Conservation (phyloP, 2,113 vertebrate species). For the Mola mola region DNA sequence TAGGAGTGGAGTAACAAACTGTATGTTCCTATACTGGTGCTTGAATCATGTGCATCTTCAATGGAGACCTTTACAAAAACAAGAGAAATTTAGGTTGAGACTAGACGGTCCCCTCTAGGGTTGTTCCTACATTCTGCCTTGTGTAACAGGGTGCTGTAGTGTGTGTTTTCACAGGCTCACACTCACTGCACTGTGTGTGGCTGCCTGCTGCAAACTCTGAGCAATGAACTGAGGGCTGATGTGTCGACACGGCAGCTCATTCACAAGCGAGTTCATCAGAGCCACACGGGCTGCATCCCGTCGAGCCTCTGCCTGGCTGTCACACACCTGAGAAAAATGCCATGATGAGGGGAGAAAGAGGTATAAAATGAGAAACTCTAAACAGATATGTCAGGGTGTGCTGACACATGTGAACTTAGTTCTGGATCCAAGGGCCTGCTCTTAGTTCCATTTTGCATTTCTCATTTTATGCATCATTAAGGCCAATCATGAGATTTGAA, state of each 20-base stretch:
- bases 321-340: slow-evolving; percentile 80
- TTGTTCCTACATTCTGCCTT: slow-evolving; percentile 5
- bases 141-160: not conserved
- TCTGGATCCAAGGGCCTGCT: not conserved
- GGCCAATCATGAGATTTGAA: slow-evolving; percentile 62
- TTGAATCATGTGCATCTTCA: slow-evolving; percentile 86
- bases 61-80: slow-evolving; percentile 81
- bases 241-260: slow-evolving; percentile 86
- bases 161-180: slow-evolving; percentile 3
- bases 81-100: slow-evolving; percentile 1
- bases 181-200: slow-evolving; percentile 85
- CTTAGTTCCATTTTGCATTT: slow-evolving; percentile 12
- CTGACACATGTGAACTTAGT: not conserved
- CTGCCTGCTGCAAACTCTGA: slow-evolving; percentile 86
- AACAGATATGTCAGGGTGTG: not conserved
- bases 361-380: not conserved
- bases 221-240: slow-evolving; percentile 89
- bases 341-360: no score
- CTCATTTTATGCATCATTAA: slow-evolving; percentile 54
- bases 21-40: slow-evolving; percentile 90
- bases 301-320: slow-evolving; percentile 89
- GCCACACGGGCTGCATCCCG: slow-evolving; percentile 90
- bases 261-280: slow-evolving; percentile 92
- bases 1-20: slow-evolving; percentile 88
- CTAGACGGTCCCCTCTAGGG: not conserved